Base-by-base conservation (phyloP, 1,140 invertebrate species). In the Halictus rubicundus region DNA sequence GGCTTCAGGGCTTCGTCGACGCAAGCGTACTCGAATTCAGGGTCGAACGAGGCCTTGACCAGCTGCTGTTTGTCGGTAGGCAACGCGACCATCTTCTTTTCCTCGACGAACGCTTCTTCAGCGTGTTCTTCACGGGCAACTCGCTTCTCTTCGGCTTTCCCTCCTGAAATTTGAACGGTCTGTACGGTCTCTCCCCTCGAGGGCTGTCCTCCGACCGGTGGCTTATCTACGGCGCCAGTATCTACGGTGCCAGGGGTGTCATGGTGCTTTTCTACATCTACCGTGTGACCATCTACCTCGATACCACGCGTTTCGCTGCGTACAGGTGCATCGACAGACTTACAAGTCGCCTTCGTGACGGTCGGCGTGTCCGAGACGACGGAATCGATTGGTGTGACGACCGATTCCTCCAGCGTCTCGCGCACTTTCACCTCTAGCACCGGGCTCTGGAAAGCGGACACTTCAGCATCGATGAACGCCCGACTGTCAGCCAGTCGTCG, bases 201-300 rank as follows among this genome's bases (percentile, higher is more conserved):
- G 4, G 37, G 25, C 4, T 10, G 6, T 12, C 52, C 14, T 37
- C 70, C 42, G 42, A 49, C 42, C 42, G 54, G 25, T 2, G n/a
- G 16, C 14, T 21, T 37, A 65, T 69, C n/a, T n/a, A n/a, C n/a
- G n/a, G n/a, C 68, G 57, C 89, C 87, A 81, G 84, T 71, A 75
- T 90, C 90, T 92, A 93, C 86, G 82, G 90, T 93, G 91, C 89
- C 80, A 89, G 85, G 81, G 80, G 76, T 92, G 73, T 89, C 91
- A 84, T 85, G 64, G 91, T 93, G 92, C 91, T 88, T 72, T 87
- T 86, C 91, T 93, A 93, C 78, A 87, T 92, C 92, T 93, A 93
- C 90, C 89, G 92, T 93, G 92, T 90, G 88, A 82, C 80, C 85
- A 86, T 90, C 90, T 93, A 93, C 54, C 71, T 88, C 78, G 82